These are phyloP conservation scores for Trematocara zebra DNA, from an alignment of 2,113 vertebrate genomes.

Conservation along the genomic window DNA sequence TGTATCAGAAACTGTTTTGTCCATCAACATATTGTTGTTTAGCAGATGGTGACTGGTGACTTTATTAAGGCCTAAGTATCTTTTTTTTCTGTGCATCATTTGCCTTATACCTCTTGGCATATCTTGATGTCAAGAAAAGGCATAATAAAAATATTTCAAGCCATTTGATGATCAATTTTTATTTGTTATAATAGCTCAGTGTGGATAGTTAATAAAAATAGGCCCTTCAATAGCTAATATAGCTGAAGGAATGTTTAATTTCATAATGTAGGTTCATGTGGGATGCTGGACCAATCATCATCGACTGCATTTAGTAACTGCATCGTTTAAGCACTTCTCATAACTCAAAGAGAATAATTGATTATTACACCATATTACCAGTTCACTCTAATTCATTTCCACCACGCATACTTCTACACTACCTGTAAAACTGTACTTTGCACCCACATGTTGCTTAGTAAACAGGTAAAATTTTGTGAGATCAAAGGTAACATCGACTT, in stretches of 20 bases:
- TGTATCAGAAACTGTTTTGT: background rate
- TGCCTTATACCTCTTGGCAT: background rate
- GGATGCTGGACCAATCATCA: background rate
- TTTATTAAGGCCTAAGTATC: background rate
- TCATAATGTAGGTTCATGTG: background rate
- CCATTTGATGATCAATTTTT: slow-evolving; percentile 25
- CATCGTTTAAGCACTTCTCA: background rate
- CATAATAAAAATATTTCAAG: background rate
- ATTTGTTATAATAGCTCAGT: slow-evolving; percentile 13
- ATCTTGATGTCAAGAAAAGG: background rate
- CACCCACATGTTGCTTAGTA: background rate
- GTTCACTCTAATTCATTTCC: background rate
- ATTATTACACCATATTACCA: background rate
- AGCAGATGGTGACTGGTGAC: background rate
- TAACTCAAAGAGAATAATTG: background rate
- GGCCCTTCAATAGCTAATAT: slow-evolving; percentile 6
- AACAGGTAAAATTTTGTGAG: background rate
- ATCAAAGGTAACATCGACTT: background rate
- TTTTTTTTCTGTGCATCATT: background rate
- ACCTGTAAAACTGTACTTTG: background rate
- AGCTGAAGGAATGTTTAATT: background rate
- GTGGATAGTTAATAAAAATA: background rate
- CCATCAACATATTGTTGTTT: background rate
- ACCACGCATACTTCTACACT: background rate
- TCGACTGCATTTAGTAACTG: background rate